Evolutionary conservation across 2,113 vertebrate genomes (phyloP).

Genomic region (Hylia prasina): DNA sequence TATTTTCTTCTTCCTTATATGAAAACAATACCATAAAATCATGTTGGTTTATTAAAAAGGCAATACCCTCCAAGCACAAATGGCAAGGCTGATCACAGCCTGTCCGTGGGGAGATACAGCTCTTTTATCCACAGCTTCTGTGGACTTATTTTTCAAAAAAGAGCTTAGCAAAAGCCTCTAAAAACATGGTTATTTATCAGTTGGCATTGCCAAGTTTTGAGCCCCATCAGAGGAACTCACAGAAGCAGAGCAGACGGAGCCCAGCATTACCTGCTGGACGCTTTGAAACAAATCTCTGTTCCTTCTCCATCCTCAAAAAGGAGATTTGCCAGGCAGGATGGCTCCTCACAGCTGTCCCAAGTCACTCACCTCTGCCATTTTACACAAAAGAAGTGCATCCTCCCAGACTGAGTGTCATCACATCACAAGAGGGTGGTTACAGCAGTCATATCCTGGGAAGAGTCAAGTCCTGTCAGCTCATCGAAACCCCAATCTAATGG

Average conservation of each 20-base stretch:
- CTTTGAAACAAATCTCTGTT: not conserved
- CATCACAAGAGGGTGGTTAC: not conserved
- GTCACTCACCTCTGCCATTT: not conserved
- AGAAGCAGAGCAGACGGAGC: not conserved
- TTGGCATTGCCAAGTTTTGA: not conserved
- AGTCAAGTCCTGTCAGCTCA: not conserved
- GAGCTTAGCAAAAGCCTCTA: not conserved
- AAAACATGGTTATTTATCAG: not conserved
- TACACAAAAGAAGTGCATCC: not conserved
- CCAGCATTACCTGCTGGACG: accelerated
- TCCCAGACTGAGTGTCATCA: accelerated
- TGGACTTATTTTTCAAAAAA: not conserved
- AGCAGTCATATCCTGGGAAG: accelerated
- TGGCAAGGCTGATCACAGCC: not conserved
- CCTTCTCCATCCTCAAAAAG: not conserved
- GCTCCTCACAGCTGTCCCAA: not conserved
- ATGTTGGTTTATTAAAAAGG: not conserved
- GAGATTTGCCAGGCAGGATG: not conserved
- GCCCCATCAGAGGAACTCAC: accelerated
- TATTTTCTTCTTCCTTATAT: not conserved
- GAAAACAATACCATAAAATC: conserved; percentile 18
- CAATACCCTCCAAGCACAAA: not conserved
- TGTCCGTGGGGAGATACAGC: not conserved
- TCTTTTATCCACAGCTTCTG: not conserved
- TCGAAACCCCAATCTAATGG: not conserved